Conservation (phyloP, 1,140 invertebrate genomes). For the Cephus cinctus region DNA sequence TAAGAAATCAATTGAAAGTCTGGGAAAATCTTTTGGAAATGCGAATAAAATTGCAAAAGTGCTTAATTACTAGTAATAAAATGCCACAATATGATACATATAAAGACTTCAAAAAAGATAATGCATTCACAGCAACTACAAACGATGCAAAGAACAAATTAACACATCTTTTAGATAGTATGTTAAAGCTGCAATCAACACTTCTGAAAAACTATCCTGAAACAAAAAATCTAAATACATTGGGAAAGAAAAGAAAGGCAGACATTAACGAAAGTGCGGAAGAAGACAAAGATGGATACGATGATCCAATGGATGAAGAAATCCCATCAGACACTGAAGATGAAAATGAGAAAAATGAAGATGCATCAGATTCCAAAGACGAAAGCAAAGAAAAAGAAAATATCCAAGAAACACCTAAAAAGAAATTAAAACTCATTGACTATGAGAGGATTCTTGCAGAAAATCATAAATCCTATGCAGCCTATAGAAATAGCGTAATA, state of each 20-base stretch:
- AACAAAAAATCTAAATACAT: constrained; percentile 55
- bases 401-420: constrained; percentile 50
- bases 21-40: constrained; percentile 84
- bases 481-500: constrained; percentile 76
- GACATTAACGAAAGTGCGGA: constrained; percentile 19
- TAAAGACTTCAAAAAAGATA: constrained; percentile 51
- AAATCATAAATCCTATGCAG: constrained; percentile 64
- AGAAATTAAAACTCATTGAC: constrained; percentile 51
- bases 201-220: constrained; percentile 67
- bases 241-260: constrained; percentile 27
- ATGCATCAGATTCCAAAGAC: constrained; percentile 27
- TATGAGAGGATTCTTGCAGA: constrained; percentile 64
- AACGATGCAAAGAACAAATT: constrained; percentile 59
- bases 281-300: constrained; percentile 26
- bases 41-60: constrained; percentile 83
- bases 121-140: constrained; percentile 57
- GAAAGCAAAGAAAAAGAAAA: constrained; percentile 43
- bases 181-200: constrained; percentile 60
- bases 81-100: constrained; percentile 68
- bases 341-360: constrained; percentile 54
- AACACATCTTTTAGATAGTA: constrained; percentile 63
- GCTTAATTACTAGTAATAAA: constrained; percentile 70
- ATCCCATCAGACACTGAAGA: constrained; percentile 55
- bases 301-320: constrained; percentile 55
- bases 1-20: constrained; percentile 72